Conservation (phyloP, 2,797 vertebrate species). For the Hozukius guyotensis region DNA sequence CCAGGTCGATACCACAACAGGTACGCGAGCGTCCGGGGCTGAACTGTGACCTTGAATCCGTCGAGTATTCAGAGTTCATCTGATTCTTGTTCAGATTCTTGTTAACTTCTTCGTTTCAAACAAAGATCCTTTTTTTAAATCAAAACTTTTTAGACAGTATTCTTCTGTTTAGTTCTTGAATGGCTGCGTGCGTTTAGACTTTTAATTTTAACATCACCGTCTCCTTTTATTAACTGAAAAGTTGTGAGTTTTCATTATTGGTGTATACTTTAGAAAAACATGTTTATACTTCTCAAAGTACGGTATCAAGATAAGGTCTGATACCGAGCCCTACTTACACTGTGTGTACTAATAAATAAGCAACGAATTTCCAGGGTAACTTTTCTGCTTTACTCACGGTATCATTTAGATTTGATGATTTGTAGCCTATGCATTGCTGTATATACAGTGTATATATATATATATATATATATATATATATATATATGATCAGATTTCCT, state of each 20-base stretch:
- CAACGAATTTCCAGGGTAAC: slow-evolving; percentile 10
- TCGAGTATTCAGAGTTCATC: background rate
- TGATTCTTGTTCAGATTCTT: background rate
- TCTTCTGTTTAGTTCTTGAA: background rate
- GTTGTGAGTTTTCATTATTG: background rate
- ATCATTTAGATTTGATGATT: slow-evolving; percentile 13
- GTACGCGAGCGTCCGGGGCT: background rate
- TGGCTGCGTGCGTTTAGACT: background rate
- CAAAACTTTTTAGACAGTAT: background rate
- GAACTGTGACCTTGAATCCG: background rate
- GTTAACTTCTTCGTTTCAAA: background rate
- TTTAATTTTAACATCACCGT: background rate
- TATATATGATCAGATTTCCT: slow-evolving; percentile 11
- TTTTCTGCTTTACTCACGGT: slow-evolving; percentile 14
- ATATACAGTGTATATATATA: background rate
- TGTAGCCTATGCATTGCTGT: slow-evolving; percentile 54
- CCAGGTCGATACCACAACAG: background rate
- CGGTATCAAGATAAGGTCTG: background rate
- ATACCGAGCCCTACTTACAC: slow-evolving; percentile 11
- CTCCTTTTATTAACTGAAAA: background rate
- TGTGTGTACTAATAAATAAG: slow-evolving; percentile 15
- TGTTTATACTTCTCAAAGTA: slow-evolving; percentile 10
- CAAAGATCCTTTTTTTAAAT: background rate
- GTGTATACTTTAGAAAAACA: background rate
- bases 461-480: no score